Percentiles rank a stretch among this genome's conserved stretches.
phyloP scores from a whole-genome alignment of 2,888 invertebrate species.

The Ectropis crepuscularia region DNA sequence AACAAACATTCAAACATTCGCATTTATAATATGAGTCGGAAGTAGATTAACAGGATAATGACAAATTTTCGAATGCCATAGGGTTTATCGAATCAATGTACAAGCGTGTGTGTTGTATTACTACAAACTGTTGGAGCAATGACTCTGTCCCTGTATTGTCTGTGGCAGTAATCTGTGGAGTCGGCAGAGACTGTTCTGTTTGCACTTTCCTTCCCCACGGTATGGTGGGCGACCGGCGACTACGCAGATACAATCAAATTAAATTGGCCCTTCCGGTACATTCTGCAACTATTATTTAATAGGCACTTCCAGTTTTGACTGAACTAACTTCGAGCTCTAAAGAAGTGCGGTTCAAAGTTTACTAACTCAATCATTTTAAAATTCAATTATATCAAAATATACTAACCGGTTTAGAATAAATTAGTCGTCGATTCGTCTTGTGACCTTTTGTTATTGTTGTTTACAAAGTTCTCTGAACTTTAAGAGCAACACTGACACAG shows the following conservation, averaged over 20 bases:
- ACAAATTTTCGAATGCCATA: too few relatives aligned
- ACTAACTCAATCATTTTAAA: too few relatives aligned
- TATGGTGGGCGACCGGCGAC: constrained; percentile 24
- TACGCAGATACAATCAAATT: constrained; percentile 27
- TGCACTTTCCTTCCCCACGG: constrained; percentile 27
- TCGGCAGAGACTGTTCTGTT: constrained; percentile 11
- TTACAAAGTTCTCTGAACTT: too few relatives aligned
- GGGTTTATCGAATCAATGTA: neutral
- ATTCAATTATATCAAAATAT: too few relatives aligned
- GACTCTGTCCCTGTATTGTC: neutral
- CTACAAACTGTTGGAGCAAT: neutral
- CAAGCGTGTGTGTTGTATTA: neutral
- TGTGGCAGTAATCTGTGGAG: constrained; percentile 8
- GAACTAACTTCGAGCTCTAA: neutral
- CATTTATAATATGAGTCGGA: too few relatives aligned
- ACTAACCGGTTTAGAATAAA: too few relatives aligned
- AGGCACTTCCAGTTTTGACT: constrained; percentile 2
- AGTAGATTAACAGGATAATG: too few relatives aligned
- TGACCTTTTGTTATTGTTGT: too few relatives aligned
- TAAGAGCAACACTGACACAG: too few relatives aligned
- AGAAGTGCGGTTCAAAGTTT: too few relatives aligned
- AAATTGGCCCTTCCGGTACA: constrained; percentile 27
- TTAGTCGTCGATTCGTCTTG: too few relatives aligned
- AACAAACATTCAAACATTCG: too few relatives aligned
- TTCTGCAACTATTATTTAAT: constrained; percentile 25